A percentile compares a stretch with the other conserved stretches of the same genome.
Evolutionary conservation across 1,140 invertebrate species (phyloP).

Genomic region (Onthophagus taurus): DNA sequence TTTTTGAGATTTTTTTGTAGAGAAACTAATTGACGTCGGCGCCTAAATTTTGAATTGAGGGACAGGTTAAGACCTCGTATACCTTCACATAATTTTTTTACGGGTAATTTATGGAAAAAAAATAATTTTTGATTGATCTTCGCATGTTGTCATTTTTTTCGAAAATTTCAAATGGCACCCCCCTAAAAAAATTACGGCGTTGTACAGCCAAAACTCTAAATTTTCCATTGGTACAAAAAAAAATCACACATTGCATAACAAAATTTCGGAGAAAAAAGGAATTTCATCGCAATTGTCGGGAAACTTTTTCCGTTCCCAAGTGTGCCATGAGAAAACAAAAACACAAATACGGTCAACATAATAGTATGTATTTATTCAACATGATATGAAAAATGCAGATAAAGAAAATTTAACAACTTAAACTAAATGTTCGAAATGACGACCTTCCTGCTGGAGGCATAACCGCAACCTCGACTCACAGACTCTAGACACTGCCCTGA

Average conservation of each 20-base stretch:
- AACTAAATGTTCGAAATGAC: no score
- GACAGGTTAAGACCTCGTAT: no score
- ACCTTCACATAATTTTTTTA: no score
- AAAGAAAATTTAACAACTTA: no score
- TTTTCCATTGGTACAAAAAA: slow-evolving; percentile 1
- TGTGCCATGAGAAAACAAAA: neutral
- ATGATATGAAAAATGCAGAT: no score
- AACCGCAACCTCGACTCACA: no score
- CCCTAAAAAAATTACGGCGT: no score
- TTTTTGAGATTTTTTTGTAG: neutral
- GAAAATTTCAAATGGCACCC: neutral
- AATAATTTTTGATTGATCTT: neutral
- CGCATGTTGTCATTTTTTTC: neutral
- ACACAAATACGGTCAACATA: neutral
- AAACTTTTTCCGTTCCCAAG: neutral
- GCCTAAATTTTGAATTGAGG: neutral
- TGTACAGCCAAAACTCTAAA: no score
- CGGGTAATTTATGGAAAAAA: neutral
- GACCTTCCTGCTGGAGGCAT: no score
- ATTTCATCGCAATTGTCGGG: neutral
- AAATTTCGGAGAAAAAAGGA: neutral
- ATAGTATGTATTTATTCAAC: no score
- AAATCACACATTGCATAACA: neutral
- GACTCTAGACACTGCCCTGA: no score
- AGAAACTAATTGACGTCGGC: neutral